A percentile compares a stretch with the other conserved stretches of the same genome.
These are phyloP conservation scores for Fringilla coelebs DNA, from an alignment of 2,797 vertebrate genomes.

Conservation along the genomic window DNA sequence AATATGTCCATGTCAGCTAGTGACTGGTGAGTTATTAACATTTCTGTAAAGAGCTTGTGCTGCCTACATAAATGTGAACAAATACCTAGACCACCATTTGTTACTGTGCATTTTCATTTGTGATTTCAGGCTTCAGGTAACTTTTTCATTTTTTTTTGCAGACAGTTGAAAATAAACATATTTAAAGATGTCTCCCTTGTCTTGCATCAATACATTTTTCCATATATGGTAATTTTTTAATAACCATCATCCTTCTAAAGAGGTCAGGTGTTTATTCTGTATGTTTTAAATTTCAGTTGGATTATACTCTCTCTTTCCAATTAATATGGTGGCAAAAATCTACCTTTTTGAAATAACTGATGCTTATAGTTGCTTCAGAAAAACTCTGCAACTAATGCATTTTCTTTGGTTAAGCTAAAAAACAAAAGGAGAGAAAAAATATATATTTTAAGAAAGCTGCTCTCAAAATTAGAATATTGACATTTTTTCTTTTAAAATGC, in stretches of 20 bases:
- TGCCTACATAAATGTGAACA: background rate
- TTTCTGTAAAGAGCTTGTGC: background rate
- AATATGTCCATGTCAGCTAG: background rate
- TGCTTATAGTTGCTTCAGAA: background rate
- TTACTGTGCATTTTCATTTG: background rate
- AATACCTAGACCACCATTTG: background rate
- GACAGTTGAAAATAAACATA: background rate
- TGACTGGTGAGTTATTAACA: background rate
- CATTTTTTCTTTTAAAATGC: background rate
- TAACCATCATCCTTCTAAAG: background rate
- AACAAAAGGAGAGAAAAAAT: rapidly evolving
- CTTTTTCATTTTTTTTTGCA: background rate
- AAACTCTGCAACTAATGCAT: background rate
- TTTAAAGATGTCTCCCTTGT: background rate
- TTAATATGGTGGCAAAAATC: background rate
- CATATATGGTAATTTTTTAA: background rate
- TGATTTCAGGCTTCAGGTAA: background rate
- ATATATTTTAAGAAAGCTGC: background rate
- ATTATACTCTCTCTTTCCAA: background rate
- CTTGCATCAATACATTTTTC: background rate
- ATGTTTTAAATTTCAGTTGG: background rate
- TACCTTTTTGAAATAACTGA: background rate
- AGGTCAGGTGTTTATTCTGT: background rate
- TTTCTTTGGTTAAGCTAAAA: background rate
- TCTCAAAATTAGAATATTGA: background rate